Conservation (phyloP, 2,888 invertebrate species). For the Euclidia mi region DNA sequence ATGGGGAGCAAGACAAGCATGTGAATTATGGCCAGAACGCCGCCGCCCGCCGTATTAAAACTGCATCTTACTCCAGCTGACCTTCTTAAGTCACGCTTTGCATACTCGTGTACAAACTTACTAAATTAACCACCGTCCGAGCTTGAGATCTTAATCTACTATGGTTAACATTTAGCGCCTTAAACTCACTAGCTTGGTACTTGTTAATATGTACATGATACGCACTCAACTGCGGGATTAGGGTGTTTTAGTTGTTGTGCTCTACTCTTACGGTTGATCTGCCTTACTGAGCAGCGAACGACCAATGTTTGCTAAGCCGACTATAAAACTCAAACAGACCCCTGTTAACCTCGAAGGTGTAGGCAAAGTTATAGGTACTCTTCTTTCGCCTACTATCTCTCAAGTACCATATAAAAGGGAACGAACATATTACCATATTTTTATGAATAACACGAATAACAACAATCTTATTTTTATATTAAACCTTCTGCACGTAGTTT, state of each 20-base stretch:
- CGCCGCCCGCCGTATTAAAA: slow-evolving; percentile 71
- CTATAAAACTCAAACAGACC: background rate
- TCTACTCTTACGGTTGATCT: too few relatives aligned
- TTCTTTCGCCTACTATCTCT: too few relatives aligned
- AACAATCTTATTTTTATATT: too few relatives aligned
- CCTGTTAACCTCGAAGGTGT: too few relatives aligned
- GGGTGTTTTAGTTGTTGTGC: too few relatives aligned
- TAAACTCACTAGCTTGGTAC: slow-evolving; percentile 30
- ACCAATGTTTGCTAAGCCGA: background rate
- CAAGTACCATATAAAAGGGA: too few relatives aligned
- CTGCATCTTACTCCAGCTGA: slow-evolving; percentile 67
- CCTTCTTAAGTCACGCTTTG: slow-evolving; percentile 44
- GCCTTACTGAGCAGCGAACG: too few relatives aligned
- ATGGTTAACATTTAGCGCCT: slow-evolving; percentile 42
- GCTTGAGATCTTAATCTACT: slow-evolving; percentile 41
- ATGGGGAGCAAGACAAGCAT: slow-evolving; percentile 77
- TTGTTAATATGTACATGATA: slow-evolving; percentile 25
- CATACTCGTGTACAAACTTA: slow-evolving; percentile 46
- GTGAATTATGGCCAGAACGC: slow-evolving; percentile 78
- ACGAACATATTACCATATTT: too few relatives aligned
- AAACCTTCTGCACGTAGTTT: slow-evolving; percentile 17
- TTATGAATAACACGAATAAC: too few relatives aligned
- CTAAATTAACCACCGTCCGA: slow-evolving; percentile 41
- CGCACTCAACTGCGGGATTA: background rate
- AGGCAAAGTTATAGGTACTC: too few relatives aligned